These are phyloP conservation scores for Fulica atra DNA, from an alignment of 2,113 vertebrate species.

Conservation along the genomic window DNA sequence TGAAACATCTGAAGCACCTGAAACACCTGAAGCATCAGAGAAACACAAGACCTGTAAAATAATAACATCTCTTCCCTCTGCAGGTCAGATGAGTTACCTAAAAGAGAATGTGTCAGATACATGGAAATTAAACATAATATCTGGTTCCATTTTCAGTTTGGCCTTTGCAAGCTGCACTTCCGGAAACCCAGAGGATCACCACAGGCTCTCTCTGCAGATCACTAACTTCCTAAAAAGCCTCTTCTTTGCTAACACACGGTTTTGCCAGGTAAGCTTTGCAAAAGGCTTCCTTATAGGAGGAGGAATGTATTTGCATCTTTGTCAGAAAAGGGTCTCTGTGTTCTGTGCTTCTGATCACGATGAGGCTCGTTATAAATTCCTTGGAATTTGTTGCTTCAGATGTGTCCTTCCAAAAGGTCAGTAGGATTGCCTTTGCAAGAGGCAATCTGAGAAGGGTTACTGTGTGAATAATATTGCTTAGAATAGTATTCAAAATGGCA, in stretches of 20 bases:
- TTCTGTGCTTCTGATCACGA: background rate
- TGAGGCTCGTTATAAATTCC: background rate
- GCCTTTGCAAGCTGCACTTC: slow-evolving; percentile 4
- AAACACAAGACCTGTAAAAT: background rate
- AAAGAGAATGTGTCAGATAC: background rate
- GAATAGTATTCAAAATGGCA: background rate
- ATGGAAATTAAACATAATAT: background rate
- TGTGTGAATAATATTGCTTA: background rate
- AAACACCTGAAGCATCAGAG: background rate
- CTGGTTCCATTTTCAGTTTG: slow-evolving; percentile 63
- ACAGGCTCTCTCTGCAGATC: slow-evolving; percentile 74
- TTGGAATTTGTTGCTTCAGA: background rate
- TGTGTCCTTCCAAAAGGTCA: background rate
- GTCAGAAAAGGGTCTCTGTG: background rate
- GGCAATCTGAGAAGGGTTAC: background rate
- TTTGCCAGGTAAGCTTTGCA: slow-evolving; percentile 71
- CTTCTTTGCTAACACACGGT: slow-evolving; percentile 42
- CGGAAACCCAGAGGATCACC: slow-evolving; percentile 66
- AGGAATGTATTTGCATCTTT: background rate
- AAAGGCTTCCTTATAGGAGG: background rate
- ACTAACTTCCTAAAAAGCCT: slow-evolving; percentile 72
- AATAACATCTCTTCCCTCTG: slow-evolving; percentile 6
- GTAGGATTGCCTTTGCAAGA: background rate
- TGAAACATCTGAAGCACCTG: background rate
- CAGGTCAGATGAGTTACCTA: background rate